Evolutionary conservation across 2,888 invertebrate genomes (phyloP).

Genomic region (Malthinus seriepunctatus): DNA sequence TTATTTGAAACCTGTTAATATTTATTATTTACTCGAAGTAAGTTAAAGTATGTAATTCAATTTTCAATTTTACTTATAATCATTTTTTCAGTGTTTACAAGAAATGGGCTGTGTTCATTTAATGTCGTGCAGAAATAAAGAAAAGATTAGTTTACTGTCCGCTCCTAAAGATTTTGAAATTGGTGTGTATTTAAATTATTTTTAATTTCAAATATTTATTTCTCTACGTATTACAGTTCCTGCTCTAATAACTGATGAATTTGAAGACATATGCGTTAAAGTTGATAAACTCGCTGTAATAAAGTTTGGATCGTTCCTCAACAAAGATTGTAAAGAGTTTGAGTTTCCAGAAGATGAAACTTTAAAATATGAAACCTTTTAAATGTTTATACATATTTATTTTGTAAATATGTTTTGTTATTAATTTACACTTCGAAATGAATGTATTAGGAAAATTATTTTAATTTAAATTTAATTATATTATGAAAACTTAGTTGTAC

Average conservation of each 20-base stretch:
- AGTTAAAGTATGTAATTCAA: slow-evolving; percentile 26
- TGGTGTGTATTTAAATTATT: slow-evolving; percentile 43
- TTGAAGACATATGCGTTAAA: slow-evolving; percentile 57
- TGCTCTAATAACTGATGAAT: slow-evolving; percentile 56
- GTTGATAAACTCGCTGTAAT: slow-evolving; percentile 57
- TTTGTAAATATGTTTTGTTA: too few species aligned
- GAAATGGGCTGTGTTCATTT: slow-evolving; percentile 61
- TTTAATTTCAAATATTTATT: slow-evolving; percentile 20
- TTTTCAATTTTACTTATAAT: slow-evolving; percentile 37
- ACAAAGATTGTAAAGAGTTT: slow-evolving; percentile 50
- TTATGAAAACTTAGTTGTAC: too few species aligned
- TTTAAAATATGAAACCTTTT: slow-evolving; percentile 18
- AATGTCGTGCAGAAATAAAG: slow-evolving; percentile 45
- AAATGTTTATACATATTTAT: neutral
- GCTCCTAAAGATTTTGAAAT: slow-evolving; percentile 47
- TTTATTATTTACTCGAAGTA: slow-evolving; percentile 66
- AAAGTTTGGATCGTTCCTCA: slow-evolving; percentile 61
- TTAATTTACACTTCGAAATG: too few species aligned
- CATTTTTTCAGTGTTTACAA: slow-evolving; percentile 58
- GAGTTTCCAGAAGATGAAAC: slow-evolving; percentile 52
- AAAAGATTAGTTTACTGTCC: slow-evolving; percentile 55
- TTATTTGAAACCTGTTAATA: slow-evolving; percentile 68
- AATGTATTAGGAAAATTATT: too few species aligned
- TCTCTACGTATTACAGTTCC: slow-evolving; percentile 46
- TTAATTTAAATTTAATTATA: too few species aligned